Percentiles rank a stretch among this genome's conserved stretches.
phyloP scores from a whole-genome alignment of 2,797 vertebrate species.

The Remorina albescens region DNA sequence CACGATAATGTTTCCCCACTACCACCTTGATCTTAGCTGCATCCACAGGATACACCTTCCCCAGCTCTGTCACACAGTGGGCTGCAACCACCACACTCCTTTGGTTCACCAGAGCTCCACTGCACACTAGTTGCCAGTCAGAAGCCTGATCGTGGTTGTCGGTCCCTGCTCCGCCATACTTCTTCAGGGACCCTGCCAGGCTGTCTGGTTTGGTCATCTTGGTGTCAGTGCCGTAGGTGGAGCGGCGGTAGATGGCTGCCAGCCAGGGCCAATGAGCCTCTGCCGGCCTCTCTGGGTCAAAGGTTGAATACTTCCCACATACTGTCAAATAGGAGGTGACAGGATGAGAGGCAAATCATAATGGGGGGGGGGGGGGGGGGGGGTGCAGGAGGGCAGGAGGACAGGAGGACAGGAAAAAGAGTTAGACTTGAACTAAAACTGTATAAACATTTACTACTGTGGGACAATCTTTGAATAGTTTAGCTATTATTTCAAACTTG shows the following conservation, averaged over 20 bases:
- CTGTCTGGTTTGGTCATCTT: constrained; percentile 78
- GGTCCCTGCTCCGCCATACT: constrained; percentile 51
- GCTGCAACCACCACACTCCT: constrained; percentile 93
- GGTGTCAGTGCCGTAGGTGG: constrained; percentile 72
- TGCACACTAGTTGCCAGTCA: constrained; percentile 95
- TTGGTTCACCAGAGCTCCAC: constrained; percentile 94
- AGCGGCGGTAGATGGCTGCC: constrained; percentile 91
- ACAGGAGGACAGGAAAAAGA: too few relatives aligned
- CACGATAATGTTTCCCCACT: constrained; percentile 93
- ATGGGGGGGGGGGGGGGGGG: constrained; percentile 16
- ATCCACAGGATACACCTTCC: constrained; percentile 89
- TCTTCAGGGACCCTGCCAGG: constrained; percentile 67
- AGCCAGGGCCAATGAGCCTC: constrained; percentile 95
- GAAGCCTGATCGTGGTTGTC: constrained; percentile 73
- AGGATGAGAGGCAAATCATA: constrained; percentile 46
- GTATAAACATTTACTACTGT: constrained; percentile 50
- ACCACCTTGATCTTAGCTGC: constrained; percentile 90
- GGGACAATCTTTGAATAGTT: constrained; percentile 10
- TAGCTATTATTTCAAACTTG: not conserved
- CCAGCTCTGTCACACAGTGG: constrained; percentile 95
- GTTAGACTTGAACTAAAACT: constrained; percentile 38
- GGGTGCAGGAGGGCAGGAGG: too few relatives aligned
- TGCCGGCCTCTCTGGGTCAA: constrained; percentile 84
- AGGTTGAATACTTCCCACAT: constrained; percentile 92
- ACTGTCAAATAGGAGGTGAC: constrained; percentile 84